Evolutionary conservation across 1,140 invertebrate genomes (phyloP), one percentile per base, ranked within the genome.

Genomic region (Stegodyphus dumicola): DNA sequence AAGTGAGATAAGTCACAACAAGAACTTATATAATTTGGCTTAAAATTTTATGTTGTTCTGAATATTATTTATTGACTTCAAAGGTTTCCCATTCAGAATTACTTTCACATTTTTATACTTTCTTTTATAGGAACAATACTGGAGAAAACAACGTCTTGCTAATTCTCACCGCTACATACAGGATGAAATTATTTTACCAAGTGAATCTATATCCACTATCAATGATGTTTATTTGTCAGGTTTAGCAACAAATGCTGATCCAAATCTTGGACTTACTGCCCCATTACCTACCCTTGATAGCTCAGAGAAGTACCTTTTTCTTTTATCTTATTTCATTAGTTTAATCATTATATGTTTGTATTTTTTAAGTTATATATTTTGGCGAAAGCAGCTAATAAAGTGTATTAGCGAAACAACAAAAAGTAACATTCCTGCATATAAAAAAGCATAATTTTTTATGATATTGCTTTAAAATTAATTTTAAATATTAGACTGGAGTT

Each of bases 171-270:
- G 51, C 5, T 76, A 67, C 15, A 69, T 52, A n/a, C 73, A 67
- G 49, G 73, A 84, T 48, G 81, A 84, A 11, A 60, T 48, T n/a
- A 76, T 56, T 49, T 56, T 84, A 13, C 65, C 81, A 0, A 84
- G 81, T 60, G 53, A 15, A 10, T 9, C 56, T 15, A 76, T 73
- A 18, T 76, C 73, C 10, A 69, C 76, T 11, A 73, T 84, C 10
- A 73, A 76, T 11, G 71, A 54, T 17, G 13, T 2, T 13, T 65
- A 56, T 66, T 6, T 76, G 6, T 54, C 53, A 9, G 64, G 60
- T 69, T 49, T 84, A 7, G 49, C 73, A 53, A 33, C 73, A 48
- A 84, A 75, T 69, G 81, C 73, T 10, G 81, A 84, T 60, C 81
- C 81, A 13, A 84, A 84, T 60, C 6, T 84, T 13, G 81, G 81